phyloP scores from a whole-genome alignment of 2,797 vertebrate genomes.

The Podarcis siculus region DNA sequence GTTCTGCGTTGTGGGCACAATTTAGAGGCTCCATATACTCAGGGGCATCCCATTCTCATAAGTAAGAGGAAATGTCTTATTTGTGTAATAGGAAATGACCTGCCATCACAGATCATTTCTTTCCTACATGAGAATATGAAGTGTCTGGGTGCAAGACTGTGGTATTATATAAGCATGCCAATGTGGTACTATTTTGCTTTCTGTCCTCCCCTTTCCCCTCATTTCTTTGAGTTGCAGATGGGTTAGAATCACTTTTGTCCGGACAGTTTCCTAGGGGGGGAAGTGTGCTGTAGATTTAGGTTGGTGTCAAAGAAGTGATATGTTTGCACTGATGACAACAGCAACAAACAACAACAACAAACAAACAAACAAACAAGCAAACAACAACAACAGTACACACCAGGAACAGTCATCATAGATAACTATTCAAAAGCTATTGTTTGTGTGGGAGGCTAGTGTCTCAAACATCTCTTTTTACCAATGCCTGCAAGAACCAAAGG shows the following conservation, averaged over 20 bases:
- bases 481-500: neutral
- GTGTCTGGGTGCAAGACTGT: neutral
- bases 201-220: neutral
- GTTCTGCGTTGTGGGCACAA: neutral
- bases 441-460: neutral
- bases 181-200: neutral
- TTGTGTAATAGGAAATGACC: neutral
- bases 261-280: neutral
- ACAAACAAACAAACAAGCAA: too few relatives aligned
- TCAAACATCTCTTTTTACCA: neutral
- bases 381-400: too few relatives aligned
- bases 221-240: neutral
- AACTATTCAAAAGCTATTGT: too few relatives aligned
- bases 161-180: neutral
- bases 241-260: neutral
- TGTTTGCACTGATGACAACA: too few relatives aligned
- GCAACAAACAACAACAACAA: too few relatives aligned
- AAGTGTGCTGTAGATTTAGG: neutral
- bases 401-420: too few relatives aligned
- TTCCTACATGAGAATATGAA: neutral
- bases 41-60: rapidly evolving
- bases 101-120: neutral
- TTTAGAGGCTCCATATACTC: neutral
- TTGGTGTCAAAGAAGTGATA: neutral
- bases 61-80: neutral